Percentiles rank a stretch among this genome's conserved stretches.
Conservation (phyloP, 2,113 vertebrate species). For the Pardalotus punctatus region DNA sequence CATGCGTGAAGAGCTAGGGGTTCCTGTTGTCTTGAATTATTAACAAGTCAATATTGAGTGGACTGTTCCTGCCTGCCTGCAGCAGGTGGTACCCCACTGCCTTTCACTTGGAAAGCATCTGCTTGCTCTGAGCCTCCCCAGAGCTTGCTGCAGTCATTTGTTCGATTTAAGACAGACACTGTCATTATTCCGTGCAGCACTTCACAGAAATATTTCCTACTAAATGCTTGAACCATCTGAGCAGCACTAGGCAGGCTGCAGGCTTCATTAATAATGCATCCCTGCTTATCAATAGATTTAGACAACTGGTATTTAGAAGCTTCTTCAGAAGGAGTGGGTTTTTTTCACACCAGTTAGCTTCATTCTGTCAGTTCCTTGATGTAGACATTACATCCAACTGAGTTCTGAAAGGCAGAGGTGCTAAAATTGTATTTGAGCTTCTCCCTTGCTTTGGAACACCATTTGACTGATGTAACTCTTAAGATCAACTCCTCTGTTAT, state of each 20-base stretch:
- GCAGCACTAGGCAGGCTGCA: conserved; percentile 75
- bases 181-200: conserved; percentile 76
- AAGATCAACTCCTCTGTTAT: conserved; percentile 17
- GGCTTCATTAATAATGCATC: conserved; percentile 88
- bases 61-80: conserved; percentile 60
- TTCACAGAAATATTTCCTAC: conserved; percentile 78
- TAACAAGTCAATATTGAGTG: conserved; percentile 72
- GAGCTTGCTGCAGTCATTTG: conserved; percentile 75
- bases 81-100: conserved; percentile 75
- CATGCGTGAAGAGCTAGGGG: conserved; percentile 64
- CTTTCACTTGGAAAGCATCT: conserved; percentile 71
- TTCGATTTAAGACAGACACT: conserved; percentile 81
- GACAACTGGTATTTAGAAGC: conserved; percentile 86
- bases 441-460: conserved; percentile 54
- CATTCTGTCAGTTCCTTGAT: conserved; percentile 80
- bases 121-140: conserved; percentile 70
- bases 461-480: conserved; percentile 37
- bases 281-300: conserved; percentile 85
- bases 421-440: conserved; percentile 65
- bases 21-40: conserved; percentile 78
- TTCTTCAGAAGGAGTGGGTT: conserved; percentile 74
- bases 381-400: conserved; percentile 79
- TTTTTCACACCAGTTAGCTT: conserved; percentile 78
- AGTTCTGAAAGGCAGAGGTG: conserved; percentile 74
- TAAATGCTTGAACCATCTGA: conserved; percentile 84